Percentiles rank a stretch among this genome's conserved stretches.
Evolutionary conservation across 2,113 vertebrate species (phyloP).

Genomic region (Ellobius talpinus): DNA sequence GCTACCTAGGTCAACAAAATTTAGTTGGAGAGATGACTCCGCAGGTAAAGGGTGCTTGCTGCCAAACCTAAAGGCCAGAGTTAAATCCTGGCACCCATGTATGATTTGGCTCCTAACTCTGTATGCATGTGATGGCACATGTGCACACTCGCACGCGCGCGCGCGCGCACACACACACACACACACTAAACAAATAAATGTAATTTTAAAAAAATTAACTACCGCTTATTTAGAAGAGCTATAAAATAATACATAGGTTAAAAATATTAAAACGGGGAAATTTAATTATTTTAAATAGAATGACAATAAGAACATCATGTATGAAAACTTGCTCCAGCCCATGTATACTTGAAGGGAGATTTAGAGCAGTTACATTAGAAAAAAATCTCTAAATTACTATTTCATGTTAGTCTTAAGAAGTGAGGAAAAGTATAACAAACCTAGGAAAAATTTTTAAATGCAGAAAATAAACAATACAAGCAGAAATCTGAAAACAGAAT

Average conservation of each 20-base stretch:
- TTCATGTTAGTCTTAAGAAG: not conserved
- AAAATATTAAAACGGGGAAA: not conserved
- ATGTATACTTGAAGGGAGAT: not conserved
- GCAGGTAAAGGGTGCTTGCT: not conserved
- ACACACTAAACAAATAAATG: not conserved
- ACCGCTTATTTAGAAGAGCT: not conserved
- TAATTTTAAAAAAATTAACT: not conserved
- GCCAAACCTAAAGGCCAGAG: no score
- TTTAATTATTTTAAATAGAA: conserved; percentile 11
- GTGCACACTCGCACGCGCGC: no score
- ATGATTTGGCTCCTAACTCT: not conserved
- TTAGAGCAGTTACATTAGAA: not conserved
- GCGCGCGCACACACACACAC: no score
- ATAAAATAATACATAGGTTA: not conserved
- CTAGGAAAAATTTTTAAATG: not conserved
- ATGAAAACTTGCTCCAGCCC: not conserved
- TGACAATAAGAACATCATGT: not conserved
- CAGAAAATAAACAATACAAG: conserved; percentile 4
- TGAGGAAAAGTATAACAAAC: not conserved
- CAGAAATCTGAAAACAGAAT: not conserved
- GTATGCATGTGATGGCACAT: not conserved
- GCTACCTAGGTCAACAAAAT: not conserved
- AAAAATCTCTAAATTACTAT: conserved; percentile 9
- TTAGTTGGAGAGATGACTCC: not conserved
- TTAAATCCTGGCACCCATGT: not conserved